Evolutionary conservation across 2,113 vertebrate species (phyloP).

Genomic region (Rissa tridactyla): DNA sequence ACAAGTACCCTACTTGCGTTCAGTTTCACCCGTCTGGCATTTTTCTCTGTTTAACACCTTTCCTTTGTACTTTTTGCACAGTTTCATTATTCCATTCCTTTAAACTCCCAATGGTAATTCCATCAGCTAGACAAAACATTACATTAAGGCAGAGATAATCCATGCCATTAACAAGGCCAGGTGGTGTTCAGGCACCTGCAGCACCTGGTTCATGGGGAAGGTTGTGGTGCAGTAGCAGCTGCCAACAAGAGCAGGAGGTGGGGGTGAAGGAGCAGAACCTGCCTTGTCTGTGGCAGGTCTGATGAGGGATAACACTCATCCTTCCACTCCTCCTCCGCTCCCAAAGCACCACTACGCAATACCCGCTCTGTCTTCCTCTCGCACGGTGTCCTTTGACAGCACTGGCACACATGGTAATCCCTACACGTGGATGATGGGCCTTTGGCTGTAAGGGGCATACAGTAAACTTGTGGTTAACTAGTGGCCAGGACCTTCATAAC

Average conservation of each 20-base stretch:
- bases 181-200: background rate
- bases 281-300: background rate
- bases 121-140: background rate
- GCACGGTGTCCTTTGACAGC: accelerated
- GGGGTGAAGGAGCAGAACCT: background rate
- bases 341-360: accelerated
- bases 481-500: background rate
- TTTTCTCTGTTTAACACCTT: background rate
- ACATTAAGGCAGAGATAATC: background rate
- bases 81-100: background rate
- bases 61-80: background rate
- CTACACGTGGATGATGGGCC: too few species aligned
- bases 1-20: background rate
- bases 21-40: background rate
- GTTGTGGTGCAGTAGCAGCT: background rate
- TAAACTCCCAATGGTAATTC: background rate
- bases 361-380: background rate
- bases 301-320: too few species aligned
- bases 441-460: background rate
- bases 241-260: background rate
- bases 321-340: background rate
- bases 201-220: background rate
- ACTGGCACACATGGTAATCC: background rate
- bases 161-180: background rate
- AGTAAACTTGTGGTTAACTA: background rate